These are phyloP conservation scores for Andricus grossulariae DNA, from an alignment of 1,140 invertebrate genomes.

Conservation along the genomic window DNA sequence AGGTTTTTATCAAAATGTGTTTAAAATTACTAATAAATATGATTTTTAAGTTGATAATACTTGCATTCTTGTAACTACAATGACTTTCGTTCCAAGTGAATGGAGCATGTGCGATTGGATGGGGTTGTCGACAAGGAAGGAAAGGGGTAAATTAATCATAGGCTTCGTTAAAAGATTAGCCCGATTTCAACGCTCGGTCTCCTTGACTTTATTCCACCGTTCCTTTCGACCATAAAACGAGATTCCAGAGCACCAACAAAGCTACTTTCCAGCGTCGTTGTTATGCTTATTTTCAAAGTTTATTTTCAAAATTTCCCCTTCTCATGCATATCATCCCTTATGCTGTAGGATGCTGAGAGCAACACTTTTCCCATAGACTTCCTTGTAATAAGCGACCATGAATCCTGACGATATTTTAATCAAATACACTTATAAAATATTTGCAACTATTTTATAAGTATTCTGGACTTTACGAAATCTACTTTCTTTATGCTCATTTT, in stretches of 20 bases:
- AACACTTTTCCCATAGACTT: not conserved
- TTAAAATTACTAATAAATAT: no score
- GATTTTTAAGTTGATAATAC: no score
- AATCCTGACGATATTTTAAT: not conserved
- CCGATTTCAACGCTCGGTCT: conserved; percentile 19
- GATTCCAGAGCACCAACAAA: conserved; percentile 26
- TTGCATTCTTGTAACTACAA: not conserved
- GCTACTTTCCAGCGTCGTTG: conserved; percentile 7
- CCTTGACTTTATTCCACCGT: conserved; percentile 18
- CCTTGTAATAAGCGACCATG: not conserved
- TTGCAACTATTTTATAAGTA: no score
- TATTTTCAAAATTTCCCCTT: not conserved
- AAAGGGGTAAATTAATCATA: conserved; percentile 28
- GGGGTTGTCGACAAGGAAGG: not conserved
- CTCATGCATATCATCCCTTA: not conserved
- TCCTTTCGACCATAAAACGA: conserved; percentile 21
- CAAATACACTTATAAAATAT: not conserved
- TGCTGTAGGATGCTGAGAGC: not conserved
- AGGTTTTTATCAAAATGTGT: no score
- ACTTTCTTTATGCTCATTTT: conserved; percentile 1
- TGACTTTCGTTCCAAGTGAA: conserved; percentile 8
- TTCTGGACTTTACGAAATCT: no score
- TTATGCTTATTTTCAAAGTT: conserved; percentile 9
- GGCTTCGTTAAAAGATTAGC: conserved; percentile 23
- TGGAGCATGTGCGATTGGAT: not conserved